phyloP scores from a whole-genome alignment of 2,888 invertebrate genomes.

The Apamea anceps region DNA sequence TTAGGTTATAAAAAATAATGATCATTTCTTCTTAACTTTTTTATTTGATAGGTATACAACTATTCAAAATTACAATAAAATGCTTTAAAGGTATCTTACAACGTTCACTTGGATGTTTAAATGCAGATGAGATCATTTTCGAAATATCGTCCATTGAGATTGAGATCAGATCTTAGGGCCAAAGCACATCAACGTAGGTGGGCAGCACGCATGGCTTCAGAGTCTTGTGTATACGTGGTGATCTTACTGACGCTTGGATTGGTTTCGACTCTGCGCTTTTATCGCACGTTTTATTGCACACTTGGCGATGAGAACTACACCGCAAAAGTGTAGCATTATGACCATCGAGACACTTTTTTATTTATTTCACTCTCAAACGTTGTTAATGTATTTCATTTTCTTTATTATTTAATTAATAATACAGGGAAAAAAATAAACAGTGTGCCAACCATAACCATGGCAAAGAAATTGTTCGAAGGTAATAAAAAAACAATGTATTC shows the following conservation, averaged over 20 bases:
- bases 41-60: not conserved
- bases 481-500: too few relatives aligned
- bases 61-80: not conserved
- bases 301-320: not conserved
- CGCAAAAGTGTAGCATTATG: not conserved
- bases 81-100: too few relatives aligned
- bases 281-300: not conserved
- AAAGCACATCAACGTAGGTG: not conserved
- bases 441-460: too few relatives aligned
- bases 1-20: not conserved
- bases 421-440: too few relatives aligned
- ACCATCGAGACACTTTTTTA: not conserved
- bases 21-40: not conserved
- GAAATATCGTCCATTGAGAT: not conserved
- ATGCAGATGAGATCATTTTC: not conserved
- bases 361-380: not conserved
- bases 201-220: not conserved
- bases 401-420: too few relatives aligned
- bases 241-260: too few relatives aligned
- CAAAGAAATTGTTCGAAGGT: too few relatives aligned
- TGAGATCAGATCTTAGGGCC: not conserved
- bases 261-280: not conserved
- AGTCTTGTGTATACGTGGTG: too few relatives aligned
- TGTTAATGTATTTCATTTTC: not conserved
- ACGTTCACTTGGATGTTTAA: not conserved